Conservation (phyloP, 1,140 invertebrate genomes). For the Liolophura sinensis region DNA sequence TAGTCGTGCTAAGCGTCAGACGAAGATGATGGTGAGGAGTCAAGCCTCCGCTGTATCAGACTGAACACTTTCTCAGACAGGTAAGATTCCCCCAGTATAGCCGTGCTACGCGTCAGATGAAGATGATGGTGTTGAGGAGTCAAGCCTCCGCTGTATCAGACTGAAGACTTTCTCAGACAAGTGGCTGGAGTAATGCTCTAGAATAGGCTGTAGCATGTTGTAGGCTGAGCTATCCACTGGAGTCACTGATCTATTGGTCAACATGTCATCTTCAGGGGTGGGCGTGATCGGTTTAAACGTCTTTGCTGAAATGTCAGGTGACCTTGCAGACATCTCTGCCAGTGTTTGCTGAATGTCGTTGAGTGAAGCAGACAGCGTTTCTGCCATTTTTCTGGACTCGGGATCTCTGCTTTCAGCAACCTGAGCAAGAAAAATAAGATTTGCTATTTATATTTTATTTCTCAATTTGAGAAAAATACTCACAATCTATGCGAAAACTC, state of each 20-base stretch:
- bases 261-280: constrained; percentile 5
- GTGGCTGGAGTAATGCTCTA: constrained; percentile 18
- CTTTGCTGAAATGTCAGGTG: constrained; percentile 4
- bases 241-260: constrained; percentile 1
- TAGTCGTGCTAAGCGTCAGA: too few species aligned
- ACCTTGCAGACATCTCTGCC: constrained; percentile 17
- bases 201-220: constrained; percentile 20
- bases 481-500: not conserved
- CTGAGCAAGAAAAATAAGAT: constrained; percentile 3
- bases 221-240: constrained; percentile 11
- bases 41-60: too few species aligned
- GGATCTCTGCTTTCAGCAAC: constrained; percentile 7
- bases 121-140: not conserved
- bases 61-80: too few species aligned
- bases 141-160: constrained; percentile 15
- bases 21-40: too few species aligned
- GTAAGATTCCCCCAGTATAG: too few species aligned
- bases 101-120: too few species aligned
- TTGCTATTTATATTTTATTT: not conserved
- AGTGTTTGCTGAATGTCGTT: constrained; percentile 19
- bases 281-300: constrained; percentile 6
- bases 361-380: constrained; percentile 15
- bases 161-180: constrained; percentile 18
- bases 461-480: not conserved
- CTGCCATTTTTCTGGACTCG: constrained; percentile 12